These are phyloP conservation scores for Ochropleura plecta DNA, from an alignment of 2,888 invertebrate genomes.

Conservation along the genomic window DNA sequence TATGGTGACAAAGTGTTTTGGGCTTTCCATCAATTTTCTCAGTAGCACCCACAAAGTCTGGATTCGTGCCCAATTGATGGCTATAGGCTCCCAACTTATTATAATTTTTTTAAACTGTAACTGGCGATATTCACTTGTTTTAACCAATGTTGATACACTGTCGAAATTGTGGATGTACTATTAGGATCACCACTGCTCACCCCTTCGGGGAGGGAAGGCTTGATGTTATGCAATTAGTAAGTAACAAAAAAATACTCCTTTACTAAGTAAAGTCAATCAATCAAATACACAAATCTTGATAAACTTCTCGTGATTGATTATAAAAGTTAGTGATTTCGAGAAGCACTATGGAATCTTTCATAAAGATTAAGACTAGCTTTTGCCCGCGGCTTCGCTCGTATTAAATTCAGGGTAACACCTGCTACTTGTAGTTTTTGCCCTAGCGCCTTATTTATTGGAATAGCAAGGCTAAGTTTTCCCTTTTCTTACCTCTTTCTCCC, in stretches of 20 bases:
- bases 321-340: conserved; percentile 23
- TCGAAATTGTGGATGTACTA: background rate
- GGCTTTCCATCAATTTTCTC: background rate
- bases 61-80: background rate
- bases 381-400: too few relatives aligned
- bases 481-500: too few relatives aligned
- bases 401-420: too few relatives aligned
- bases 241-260: background rate
- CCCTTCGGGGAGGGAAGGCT: background rate
- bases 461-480: too few relatives aligned
- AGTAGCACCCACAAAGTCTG: background rate
- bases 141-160: too few relatives aligned
- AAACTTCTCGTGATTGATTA: conserved; percentile 36
- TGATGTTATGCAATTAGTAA: conserved; percentile 12
- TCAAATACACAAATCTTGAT: conserved; percentile 32
- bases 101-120: background rate
- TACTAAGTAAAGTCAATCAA: conserved; percentile 26
- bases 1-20: background rate
- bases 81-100: background rate
- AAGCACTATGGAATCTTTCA: background rate
- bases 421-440: too few relatives aligned
- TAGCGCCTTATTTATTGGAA: too few relatives aligned
- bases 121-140: too few relatives aligned
- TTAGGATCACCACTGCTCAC: background rate
- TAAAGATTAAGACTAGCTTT: background rate